Base-by-base conservation (phyloP, 2,888 invertebrate genomes). In the Drosophila birchii region DNA sequence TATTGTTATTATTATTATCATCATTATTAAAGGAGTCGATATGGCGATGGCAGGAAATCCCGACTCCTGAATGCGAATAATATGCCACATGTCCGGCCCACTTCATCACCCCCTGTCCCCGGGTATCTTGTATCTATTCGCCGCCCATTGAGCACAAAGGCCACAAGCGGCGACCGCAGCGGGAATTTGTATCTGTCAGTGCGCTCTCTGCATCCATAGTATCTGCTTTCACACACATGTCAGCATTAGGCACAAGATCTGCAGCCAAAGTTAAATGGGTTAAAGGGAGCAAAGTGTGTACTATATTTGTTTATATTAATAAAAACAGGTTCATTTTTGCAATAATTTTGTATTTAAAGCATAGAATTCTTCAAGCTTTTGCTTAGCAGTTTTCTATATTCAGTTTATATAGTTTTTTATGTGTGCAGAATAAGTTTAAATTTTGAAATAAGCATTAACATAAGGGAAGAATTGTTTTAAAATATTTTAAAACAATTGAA, bases 261-360 rank as follows among this genome's bases (percentile, higher is more conserved):
- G 78, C 66, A 64, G n/a, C 36, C 63, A 67, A 78, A 86, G 81
- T 86, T 88, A 86, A 88, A 88, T 86, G 86, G 86, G 82, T 82
- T 85, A 80, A 66, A 61, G 34, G 14, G 26, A 39, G 16, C 9
- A 3, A 5, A 20, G 51, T 16, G 14, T 14, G 8, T 20, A 34
- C 34, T 34, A 14, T 34, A 16, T 34, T 9, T 34, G 14, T 51
- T 34, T 51, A 16, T 2, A 9, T 20, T 20, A 2, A 9, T 20
- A 2, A 9, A 34, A 34, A 9, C 14, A 34, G 20, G 20, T 51
- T 9, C 1, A 45, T 9, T 45, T 45, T 45, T 2, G 0, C 11
- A n/a, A n/a, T 47, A 8, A 6, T 9, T n/a, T 45, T 45, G 16
- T 16, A 45, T 11, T 34, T 11, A 34, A 34, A 9, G 11, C 3